Evolutionary conservation across 2,113 vertebrate species (phyloP), one percentile per base, ranked within the genome.

Genomic region (Atherinomorus stipes): DNA sequence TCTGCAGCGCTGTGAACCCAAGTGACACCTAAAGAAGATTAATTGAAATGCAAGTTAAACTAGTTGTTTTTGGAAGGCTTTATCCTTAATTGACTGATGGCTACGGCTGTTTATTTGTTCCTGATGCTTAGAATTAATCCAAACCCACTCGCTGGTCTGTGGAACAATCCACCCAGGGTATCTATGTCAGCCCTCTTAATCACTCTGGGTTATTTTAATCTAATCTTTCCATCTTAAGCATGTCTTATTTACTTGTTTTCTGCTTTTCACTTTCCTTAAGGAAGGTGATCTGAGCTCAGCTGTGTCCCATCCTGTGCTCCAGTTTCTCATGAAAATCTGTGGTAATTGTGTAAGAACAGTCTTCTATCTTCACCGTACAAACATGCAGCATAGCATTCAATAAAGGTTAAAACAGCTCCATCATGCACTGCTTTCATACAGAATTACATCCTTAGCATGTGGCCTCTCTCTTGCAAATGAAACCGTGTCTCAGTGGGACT

Each of bases 171-270:
- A 69, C 60, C 71, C 62, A 37, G 71, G 63, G 76, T 89, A 88
- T 90, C 88, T 83, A 78, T 90, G 88, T 88, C 85, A 86, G 67
- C 71, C 25, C 59, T 80, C 71, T 84, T 91, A 91, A 90, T 91
- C 83, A 88, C 77, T 70, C 42, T 4, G 61, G 72, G 34, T 85
- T 66, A 64, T 72, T 78, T 87, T 89, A 81, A 88, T 88, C 81
- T 81, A 81, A 88, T 90, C 86, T 85, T 21, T 56, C 45, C 67
- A 45, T 85, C 71, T 78, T 80, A 83, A 88, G 80, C 81, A 44
- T 0, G 31, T 86, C 80, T 88, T 89, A 87, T 90, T 86, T 86
- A 83, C 87, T 89, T 92, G 85, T 90, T 87, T 91, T 81, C 28
- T 58, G 62, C 74, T 78, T 64, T 37, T 87, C 75, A 75, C 70